Evolutionary conservation across 2,797 vertebrate genomes (phyloP).

Genomic region (Lepus townsendii): DNA sequence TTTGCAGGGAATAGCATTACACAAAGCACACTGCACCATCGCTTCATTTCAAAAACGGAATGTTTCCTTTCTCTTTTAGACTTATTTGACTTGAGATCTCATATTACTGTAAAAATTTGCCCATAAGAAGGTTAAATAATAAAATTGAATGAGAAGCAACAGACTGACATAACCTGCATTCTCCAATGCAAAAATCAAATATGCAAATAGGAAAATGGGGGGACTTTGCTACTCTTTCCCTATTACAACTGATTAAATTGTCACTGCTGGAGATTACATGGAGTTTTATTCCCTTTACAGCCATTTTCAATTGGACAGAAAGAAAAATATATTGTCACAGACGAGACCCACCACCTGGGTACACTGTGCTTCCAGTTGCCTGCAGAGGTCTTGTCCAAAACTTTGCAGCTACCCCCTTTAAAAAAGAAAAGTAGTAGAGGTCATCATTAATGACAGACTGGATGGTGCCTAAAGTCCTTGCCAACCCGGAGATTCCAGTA

Average conservation of each 20-base stretch:
- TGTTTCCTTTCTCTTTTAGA: constrained; percentile 76
- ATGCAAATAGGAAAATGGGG: constrained; percentile 87
- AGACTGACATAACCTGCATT: constrained; percentile 68
- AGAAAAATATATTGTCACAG: constrained; percentile 77
- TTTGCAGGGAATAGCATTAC: constrained; percentile 33
- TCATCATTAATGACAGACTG: constrained; percentile 47
- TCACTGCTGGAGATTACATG: constrained; percentile 83
- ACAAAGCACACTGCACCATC: constrained; percentile 51
- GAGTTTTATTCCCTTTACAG: constrained; percentile 84
- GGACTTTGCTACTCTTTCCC: background rate
- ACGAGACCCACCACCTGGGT: constrained; percentile 78
- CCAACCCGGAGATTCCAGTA: background rate
- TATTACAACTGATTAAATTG: constrained; percentile 81
- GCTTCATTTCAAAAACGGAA: constrained; percentile 63
- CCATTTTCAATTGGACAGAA: constrained; percentile 83
- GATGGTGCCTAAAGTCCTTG: constrained; percentile 34
- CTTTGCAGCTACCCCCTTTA: constrained; percentile 78
- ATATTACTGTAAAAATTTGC: constrained; percentile 4
- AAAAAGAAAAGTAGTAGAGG: constrained; percentile 54
- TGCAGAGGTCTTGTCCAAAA: constrained; percentile 81
- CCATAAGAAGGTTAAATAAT: constrained; percentile 80
- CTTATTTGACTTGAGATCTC: constrained; percentile 75
- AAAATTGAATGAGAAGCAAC: constrained; percentile 83
- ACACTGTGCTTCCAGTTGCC: constrained; percentile 74
- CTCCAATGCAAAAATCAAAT: constrained; percentile 85